These are phyloP conservation scores for Cantharis flavilabris DNA, from an alignment of 2,888 invertebrate genomes.

Conservation along the genomic window DNA sequence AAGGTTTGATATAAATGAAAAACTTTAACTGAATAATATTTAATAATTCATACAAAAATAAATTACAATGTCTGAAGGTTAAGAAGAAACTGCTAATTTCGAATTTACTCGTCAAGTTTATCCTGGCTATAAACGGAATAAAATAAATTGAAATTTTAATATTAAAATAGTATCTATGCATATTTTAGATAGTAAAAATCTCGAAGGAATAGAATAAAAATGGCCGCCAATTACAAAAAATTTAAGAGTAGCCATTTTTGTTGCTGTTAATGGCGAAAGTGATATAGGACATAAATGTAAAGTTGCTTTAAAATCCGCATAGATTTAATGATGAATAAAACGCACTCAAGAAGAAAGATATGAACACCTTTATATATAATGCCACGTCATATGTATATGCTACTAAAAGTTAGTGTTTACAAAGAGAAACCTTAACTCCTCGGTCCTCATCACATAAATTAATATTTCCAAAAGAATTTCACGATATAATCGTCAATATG, in stretches of 20 bases:
- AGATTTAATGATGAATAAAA: neutral
- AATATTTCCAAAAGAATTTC: neutral
- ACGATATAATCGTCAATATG: neutral
- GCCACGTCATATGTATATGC: neutral
- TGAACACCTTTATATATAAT: neutral
- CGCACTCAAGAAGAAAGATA: neutral
- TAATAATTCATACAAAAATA: neutral
- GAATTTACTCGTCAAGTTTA: neutral
- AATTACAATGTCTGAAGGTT: neutral
- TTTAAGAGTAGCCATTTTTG: neutral
- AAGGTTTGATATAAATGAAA: neutral
- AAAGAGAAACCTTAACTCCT: neutral
- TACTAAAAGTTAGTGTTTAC: neutral
- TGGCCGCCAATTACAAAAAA: neutral
- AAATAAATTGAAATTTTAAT: neutral
- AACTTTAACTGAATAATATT: neutral
- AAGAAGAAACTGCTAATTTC: neutral
- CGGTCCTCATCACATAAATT: neutral
- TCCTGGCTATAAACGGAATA: neutral
- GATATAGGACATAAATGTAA: neutral
- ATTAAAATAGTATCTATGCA: neutral
- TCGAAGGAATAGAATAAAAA: neutral
- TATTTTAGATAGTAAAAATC: neutral
- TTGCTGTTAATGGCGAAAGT: neutral
- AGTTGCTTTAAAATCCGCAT: neutral